Conservation (phyloP, 2,888 invertebrate genomes). For the Drosophila buzzatii region DNA sequence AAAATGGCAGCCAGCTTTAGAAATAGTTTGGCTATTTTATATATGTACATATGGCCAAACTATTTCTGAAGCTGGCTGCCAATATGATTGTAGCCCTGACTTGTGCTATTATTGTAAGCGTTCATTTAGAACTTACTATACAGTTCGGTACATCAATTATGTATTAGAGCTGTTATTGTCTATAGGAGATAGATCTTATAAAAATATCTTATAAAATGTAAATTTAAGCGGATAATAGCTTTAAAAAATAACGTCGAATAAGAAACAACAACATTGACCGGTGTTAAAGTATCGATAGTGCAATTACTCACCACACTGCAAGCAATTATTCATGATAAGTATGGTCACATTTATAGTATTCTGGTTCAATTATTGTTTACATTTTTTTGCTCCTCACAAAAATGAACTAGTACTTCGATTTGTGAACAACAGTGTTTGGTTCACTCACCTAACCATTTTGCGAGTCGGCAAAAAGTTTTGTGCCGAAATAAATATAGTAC, state of each 20-base stretch:
- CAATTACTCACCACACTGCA: slow-evolving; percentile 12
- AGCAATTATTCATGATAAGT: not conserved
- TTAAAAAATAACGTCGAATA: not conserved
- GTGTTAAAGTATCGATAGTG: slow-evolving; percentile 23
- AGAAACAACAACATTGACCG: not conserved
- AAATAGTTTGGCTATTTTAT: too few relatives aligned
- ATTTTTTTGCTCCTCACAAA: slow-evolving; percentile 16
- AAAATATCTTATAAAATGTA: not conserved
- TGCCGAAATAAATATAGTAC: slow-evolving; percentile 72
- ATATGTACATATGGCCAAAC: not conserved
- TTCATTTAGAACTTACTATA: slow-evolving; percentile 13
- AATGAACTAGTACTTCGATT: slow-evolving; percentile 20
- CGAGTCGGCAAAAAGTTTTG: slow-evolving; percentile 75
- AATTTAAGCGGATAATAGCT: not conserved
- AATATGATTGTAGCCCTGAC: slow-evolving; percentile 21
- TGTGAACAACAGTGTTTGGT: slow-evolving; percentile 33
- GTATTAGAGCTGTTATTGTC: not conserved
- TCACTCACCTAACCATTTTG: slow-evolving; percentile 45
- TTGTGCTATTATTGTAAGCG: not conserved
- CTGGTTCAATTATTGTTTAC: slow-evolving; percentile 39
- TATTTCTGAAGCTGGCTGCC: not conserved
- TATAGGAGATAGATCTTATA: not conserved
- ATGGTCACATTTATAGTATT: slow-evolving; percentile 16
- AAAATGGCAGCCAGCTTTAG: too few relatives aligned
- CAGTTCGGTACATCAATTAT: not conserved